Percentiles rank a stretch among this genome's conserved stretches.
Evolutionary conservation across 2,113 vertebrate genomes (phyloP).

Genomic region (Chaenogobius annularis): DNA sequence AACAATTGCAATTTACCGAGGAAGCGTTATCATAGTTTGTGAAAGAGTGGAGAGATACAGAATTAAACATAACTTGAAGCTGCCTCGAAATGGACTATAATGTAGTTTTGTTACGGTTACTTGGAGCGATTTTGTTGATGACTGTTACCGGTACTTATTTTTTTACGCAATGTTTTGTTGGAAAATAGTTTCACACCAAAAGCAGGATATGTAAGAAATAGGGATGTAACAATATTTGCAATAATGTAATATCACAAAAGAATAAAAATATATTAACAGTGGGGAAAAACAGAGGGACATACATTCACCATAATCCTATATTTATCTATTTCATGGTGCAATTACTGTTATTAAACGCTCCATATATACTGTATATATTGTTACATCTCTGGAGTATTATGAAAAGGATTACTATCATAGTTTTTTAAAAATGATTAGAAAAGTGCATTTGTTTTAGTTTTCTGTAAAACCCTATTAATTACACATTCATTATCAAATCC

Average conservation of each 20-base stretch:
- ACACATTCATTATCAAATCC: not conserved
- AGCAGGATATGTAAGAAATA: not conserved
- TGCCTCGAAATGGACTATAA: not conserved
- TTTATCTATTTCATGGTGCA: too few species aligned
- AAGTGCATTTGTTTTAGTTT: not conserved
- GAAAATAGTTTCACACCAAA: not conserved
- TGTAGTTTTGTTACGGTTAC: not conserved
- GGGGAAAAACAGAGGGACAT: too few species aligned
- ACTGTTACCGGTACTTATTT: not conserved
- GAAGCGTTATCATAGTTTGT: not conserved
- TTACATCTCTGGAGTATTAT: too few species aligned
- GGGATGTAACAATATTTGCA: not conserved
- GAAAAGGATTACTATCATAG: too few species aligned
- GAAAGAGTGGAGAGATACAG: not conserved
- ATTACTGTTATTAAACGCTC: too few species aligned
- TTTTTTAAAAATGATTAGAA: not conserved
- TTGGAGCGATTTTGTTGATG: not conserved
- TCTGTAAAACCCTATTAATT: not conserved
- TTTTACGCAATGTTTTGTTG: not conserved
- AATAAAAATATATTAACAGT: too few species aligned
- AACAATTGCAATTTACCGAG: not conserved
- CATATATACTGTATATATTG: too few species aligned
- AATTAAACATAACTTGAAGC: slow-evolving; percentile 41
- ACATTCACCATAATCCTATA: too few species aligned
- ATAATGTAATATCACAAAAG: not conserved